These are phyloP conservation scores for Blomia tropicalis DNA, from an alignment of 2,888 invertebrate genomes.

Conservation along the genomic window DNA sequence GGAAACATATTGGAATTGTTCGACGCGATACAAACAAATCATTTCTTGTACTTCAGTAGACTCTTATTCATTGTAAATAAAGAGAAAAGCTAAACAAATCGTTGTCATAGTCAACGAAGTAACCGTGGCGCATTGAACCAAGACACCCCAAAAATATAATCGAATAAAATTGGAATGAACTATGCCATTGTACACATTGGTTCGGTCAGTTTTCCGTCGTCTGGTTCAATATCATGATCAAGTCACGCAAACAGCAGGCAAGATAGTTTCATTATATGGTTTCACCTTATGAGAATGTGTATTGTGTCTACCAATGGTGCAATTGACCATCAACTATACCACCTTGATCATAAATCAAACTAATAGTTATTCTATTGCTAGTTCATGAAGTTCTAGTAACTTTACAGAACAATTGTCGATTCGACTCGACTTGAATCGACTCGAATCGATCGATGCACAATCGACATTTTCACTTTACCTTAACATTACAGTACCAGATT, in stretches of 20 bases:
- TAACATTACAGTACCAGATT: neutral
- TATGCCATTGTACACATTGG: too few relatives aligned
- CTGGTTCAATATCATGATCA: neutral
- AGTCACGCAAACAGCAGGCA: slow-evolving; percentile 10
- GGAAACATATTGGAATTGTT: too few relatives aligned
- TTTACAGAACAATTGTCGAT: too few relatives aligned
- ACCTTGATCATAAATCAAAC: slow-evolving; percentile 5
- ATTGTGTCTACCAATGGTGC: too few relatives aligned
- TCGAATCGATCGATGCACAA: too few relatives aligned
- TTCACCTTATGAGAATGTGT: too few relatives aligned
- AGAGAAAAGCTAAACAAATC: neutral
- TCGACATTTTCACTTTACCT: neutral
- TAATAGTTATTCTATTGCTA: neutral
- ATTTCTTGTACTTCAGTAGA: neutral
- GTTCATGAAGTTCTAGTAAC: too few relatives aligned
- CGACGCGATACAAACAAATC: neutral
- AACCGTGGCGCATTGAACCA: neutral
- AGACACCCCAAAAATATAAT: too few relatives aligned
- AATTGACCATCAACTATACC: neutral
- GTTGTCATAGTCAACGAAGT: slow-evolving; percentile 8
- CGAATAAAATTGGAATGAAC: too few relatives aligned
- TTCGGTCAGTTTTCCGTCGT: too few relatives aligned
- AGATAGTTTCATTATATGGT: too few relatives aligned
- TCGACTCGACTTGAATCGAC: too few relatives aligned
- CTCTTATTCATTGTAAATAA: neutral